Percentiles rank a stretch among this genome's conserved stretches.
Conservation (phyloP, 2,113 vertebrate species). For the Vidua macroura region DNA sequence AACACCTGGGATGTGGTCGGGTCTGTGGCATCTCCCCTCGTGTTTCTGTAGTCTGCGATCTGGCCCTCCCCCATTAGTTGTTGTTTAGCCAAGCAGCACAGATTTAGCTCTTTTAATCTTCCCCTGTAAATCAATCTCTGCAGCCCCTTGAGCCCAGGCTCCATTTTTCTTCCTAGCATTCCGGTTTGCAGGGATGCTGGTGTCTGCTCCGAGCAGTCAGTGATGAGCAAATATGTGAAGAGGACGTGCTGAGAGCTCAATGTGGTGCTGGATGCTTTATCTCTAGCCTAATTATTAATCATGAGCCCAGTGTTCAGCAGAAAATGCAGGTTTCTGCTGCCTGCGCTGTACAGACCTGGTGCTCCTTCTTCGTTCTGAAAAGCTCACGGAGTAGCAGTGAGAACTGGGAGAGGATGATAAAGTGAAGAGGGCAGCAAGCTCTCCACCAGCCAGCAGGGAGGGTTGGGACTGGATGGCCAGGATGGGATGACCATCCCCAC, state of each 20-base stretch:
- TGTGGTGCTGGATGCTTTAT: not conserved
- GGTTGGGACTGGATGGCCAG: not conserved
- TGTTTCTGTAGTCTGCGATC: not conserved
- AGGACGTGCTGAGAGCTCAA: slow-evolving; percentile 5
- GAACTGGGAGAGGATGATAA: not conserved
- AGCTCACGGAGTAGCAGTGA: not conserved
- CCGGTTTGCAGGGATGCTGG: not conserved
- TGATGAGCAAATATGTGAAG: not conserved
- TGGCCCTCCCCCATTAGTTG: slow-evolving; percentile 18
- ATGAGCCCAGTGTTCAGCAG: not conserved
- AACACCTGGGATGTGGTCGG: not conserved
- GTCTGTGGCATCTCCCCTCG: not conserved
- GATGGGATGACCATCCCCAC: not conserved
- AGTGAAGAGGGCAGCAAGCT: not conserved
- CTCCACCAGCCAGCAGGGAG: rapidly evolving
- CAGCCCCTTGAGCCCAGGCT: slow-evolving; percentile 46
- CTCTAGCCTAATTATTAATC: slow-evolving; percentile 13
- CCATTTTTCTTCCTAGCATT: slow-evolving; percentile 47
- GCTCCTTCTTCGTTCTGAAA: not conserved
- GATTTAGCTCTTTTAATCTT: slow-evolving; percentile 66
- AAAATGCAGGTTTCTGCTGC: not conserved
- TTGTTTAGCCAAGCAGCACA: slow-evolving; percentile 56
- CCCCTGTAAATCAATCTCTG: slow-evolving; percentile 58
- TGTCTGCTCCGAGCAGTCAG: not conserved
- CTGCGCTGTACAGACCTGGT: not conserved